A percentile compares a stretch with the other conserved stretches of the same genome.
Evolutionary conservation across 2,888 invertebrate genomes (phyloP).

Genomic region (Ophioninae sp.): DNA sequence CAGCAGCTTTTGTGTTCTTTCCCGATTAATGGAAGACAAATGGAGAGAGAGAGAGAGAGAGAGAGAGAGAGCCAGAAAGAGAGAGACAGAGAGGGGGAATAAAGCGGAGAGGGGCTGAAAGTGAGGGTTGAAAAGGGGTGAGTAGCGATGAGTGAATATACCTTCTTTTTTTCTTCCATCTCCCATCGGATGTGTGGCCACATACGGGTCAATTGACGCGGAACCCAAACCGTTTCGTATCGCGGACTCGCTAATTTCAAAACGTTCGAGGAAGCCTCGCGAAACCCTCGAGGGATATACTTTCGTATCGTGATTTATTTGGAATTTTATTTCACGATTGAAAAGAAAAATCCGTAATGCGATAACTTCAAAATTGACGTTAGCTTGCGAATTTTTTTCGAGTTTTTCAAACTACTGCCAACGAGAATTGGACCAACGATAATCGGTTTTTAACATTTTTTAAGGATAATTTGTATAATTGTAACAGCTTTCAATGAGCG

Average conservation of each 20-base stretch:
- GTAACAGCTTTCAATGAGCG: too few relatives aligned
- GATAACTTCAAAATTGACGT: too few relatives aligned
- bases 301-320: constrained; percentile 45
- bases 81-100: background rate
- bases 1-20: constrained; percentile 68
- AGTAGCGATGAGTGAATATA: constrained; percentile 53
- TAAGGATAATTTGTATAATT: too few relatives aligned
- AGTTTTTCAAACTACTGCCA: too few relatives aligned
- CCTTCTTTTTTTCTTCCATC: constrained; percentile 20
- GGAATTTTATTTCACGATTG: too few relatives aligned
- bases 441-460: too few relatives aligned
- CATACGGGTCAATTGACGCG: constrained; percentile 56
- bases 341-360: too few relatives aligned
- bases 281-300: constrained; percentile 53
- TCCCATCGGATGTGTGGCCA: constrained; percentile 1
- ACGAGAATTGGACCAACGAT: too few relatives aligned
- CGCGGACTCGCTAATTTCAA: constrained; percentile 60
- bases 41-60: constrained; percentile 43
- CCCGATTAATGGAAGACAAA: constrained; percentile 63
- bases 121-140: background rate
- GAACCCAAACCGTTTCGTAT: constrained; percentile 47
- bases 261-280: constrained; percentile 41
- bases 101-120: background rate
- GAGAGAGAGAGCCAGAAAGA: constrained; percentile 22
- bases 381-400: too few relatives aligned